A percentile compares a stretch with the other conserved stretches of the same genome.
These are phyloP conservation scores for Microctonus hyperodae DNA, from an alignment of 2,888 invertebrate genomes.

Conservation along the genomic window DNA sequence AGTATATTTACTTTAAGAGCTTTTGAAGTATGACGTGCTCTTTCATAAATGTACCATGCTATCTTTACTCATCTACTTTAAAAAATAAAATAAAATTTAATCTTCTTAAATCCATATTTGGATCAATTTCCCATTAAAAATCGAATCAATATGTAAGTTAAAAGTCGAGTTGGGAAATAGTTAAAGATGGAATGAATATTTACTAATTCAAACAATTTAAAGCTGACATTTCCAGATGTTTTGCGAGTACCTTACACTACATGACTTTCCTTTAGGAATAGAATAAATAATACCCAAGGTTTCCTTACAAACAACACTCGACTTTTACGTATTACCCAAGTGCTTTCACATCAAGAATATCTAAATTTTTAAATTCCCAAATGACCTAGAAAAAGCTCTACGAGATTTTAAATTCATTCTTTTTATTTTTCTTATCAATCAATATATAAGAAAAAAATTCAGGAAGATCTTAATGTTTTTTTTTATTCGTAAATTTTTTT, in stretches of 20 bases:
- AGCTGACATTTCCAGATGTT: constrained; percentile 38
- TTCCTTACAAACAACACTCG: not conserved
- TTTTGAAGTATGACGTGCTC: not conserved
- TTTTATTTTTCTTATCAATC: not conserved
- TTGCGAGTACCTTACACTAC: constrained; percentile 22
- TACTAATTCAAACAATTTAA: constrained; percentile 40
- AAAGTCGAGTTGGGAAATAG: constrained; percentile 14
- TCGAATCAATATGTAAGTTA: not conserved
- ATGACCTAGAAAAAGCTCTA: not conserved
- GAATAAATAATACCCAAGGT: constrained; percentile 21
- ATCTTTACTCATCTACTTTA: not conserved
- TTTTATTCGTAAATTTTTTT: too few relatives aligned
- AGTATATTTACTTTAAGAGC: not conserved
- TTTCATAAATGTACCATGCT: not conserved
- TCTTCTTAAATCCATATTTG: not conserved
- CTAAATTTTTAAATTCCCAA: not conserved
- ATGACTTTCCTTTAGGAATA: not conserved
- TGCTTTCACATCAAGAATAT: not conserved
- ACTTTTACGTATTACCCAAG: not conserved
- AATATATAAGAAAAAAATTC: too few relatives aligned
- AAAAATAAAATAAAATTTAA: not conserved
- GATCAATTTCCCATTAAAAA: not conserved
- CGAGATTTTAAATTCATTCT: not conserved
- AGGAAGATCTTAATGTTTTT: too few relatives aligned
- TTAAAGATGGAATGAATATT: not conserved